Conservation (phyloP, 2,797 vertebrate genomes). For the Artibeus jamaicensis region DNA sequence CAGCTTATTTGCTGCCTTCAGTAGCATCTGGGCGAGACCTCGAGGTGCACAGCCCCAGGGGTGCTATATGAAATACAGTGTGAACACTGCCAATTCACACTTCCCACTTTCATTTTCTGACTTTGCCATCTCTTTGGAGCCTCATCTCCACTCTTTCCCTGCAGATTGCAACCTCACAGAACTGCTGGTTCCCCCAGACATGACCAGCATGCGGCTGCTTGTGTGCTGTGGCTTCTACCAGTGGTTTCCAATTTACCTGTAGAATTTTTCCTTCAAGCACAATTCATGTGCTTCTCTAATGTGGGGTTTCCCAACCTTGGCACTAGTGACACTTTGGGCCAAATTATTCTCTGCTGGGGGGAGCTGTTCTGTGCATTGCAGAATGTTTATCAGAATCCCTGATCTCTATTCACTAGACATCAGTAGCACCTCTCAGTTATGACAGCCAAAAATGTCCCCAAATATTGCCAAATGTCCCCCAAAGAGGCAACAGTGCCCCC, state of each 20-base stretch:
- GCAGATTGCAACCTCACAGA: background rate
- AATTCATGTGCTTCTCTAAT: background rate
- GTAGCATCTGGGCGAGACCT: background rate
- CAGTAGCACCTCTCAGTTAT: background rate
- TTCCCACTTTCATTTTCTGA: background rate
- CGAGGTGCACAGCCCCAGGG: rapidly evolving
- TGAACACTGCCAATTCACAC: background rate
- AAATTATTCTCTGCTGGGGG: background rate
- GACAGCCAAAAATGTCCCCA: background rate
- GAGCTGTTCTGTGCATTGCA: background rate
- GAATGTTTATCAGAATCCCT: background rate
- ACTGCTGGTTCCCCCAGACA: background rate
- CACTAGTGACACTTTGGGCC: background rate
- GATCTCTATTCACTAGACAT: background rate
- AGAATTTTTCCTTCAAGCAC: background rate
- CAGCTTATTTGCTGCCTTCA: too few relatives aligned
- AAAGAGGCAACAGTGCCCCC: background rate
- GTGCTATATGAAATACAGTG: background rate
- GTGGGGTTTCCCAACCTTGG: background rate
- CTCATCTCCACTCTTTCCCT: background rate
- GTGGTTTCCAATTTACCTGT: background rate
- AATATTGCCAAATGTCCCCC: background rate
- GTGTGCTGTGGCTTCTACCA: background rate
- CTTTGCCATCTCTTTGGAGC: background rate
- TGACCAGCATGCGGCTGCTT: background rate